phyloP scores from a whole-genome alignment of 2,797 vertebrate species.

The Artibeus jamaicensis region DNA sequence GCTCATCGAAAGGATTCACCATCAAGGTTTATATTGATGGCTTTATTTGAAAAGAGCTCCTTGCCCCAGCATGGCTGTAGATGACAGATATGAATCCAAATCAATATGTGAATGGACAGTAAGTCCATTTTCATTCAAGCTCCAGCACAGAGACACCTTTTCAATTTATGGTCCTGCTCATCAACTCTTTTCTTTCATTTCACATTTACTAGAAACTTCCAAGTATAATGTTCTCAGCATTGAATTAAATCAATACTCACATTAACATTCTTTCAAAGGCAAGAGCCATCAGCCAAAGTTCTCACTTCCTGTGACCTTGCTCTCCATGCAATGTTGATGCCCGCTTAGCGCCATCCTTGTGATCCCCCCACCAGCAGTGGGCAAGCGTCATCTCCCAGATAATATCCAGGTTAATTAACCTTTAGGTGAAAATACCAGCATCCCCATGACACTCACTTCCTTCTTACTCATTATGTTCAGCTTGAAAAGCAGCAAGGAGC shows the following conservation, averaged over 20 bases:
- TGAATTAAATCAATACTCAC: not conserved
- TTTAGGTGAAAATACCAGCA: conserved; percentile 32
- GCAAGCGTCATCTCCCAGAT: not conserved
- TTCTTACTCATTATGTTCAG: conserved; percentile 40
- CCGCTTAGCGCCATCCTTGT: accelerated
- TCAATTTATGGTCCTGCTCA: not conserved
- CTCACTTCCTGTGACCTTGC: not conserved
- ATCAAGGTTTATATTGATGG: accelerated
- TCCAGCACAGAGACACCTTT: not conserved
- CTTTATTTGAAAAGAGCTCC: not conserved
- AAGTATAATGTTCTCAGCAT: not conserved
- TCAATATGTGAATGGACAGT: accelerated
- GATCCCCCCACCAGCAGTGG: accelerated
- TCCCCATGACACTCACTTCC: not conserved
- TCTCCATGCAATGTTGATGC: accelerated
- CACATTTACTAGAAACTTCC: conserved; percentile 8
- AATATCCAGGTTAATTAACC: conserved; percentile 62
- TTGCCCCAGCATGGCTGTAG: not conserved
- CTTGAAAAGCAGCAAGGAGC: conserved; percentile 52
- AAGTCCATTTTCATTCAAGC: not conserved
- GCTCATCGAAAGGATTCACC: no score
- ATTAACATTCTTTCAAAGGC: not conserved
- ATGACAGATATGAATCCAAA: not conserved
- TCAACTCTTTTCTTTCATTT: not conserved
- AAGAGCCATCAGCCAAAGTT: not conserved